Evolutionary conservation across 2,888 invertebrate genomes (phyloP).

Genomic region (Polydrusus cervinus): DNA sequence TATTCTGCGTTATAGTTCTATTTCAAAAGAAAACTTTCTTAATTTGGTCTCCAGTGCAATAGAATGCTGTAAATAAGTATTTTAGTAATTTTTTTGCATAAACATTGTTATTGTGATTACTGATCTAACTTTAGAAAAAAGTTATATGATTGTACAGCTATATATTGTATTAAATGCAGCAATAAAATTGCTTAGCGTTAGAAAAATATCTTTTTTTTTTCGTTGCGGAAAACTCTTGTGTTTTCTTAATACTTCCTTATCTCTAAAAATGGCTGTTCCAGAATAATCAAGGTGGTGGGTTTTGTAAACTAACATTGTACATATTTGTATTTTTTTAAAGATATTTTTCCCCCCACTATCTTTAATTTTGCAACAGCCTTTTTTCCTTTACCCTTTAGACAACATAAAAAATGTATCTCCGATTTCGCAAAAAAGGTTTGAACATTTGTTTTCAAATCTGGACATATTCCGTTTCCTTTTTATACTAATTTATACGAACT

Average conservation of each 20-base stretch:
- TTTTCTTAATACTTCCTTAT: conserved; percentile 52
- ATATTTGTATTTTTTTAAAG: conserved; percentile 42
- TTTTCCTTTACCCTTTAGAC: conserved; percentile 56
- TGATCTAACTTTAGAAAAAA: conserved; percentile 59
- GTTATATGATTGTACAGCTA: conserved; percentile 63
- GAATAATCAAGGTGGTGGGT: conserved; percentile 67
- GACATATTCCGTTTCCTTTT: too few species aligned
- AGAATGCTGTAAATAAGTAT: conserved; percentile 35
- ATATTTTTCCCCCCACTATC: conserved; percentile 64
- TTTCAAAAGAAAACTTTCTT: background rate
- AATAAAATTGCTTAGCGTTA: conserved; percentile 71
- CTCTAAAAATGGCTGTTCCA: conserved; percentile 72
- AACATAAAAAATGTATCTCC: background rate
- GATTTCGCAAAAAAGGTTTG: background rate
- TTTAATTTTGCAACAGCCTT: conserved; percentile 67
- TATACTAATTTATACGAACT: too few species aligned
- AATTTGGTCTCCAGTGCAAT: background rate
- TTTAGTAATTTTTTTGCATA: conserved; percentile 47
- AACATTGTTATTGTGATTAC: conserved; percentile 62
- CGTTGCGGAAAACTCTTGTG: background rate
- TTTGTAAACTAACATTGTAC: conserved; percentile 53
- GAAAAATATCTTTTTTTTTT: conserved; percentile 58
- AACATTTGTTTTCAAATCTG: too few species aligned
- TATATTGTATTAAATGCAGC: conserved; percentile 67
- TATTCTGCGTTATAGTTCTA: background rate